Evolutionary conservation across 1,140 invertebrate species (phyloP), one percentile per base, ranked within the genome.

Genomic region (Parasteatoda tepidariorum): DNA sequence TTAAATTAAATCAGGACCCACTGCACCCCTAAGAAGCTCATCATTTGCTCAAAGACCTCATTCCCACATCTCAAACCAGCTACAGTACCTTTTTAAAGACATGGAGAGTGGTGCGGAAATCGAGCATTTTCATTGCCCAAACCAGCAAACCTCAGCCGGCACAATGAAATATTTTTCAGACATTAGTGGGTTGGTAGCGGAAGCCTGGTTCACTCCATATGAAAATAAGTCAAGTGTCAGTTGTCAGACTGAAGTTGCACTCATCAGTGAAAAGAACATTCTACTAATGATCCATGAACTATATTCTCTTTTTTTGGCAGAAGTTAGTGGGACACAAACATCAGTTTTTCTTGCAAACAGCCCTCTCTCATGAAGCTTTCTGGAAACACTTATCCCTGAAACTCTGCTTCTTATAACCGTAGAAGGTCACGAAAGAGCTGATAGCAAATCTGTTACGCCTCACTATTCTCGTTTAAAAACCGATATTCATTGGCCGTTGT

Each of bases 81-180:
- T 41, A n/a, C n/a, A n/a, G n/a, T n/a, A n/a, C n/a, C n/a, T 33
- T 68, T 6, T 68, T 11, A 68, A 34, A 68, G 66, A 41, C 66
- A 68, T 33, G 31, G 66, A 68, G 24, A 28, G 15, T 7, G 6
- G 57, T 68, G 66, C 34, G n/a, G 13, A 30, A 3, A 22, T 68
- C 31, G 13, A 68, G 38, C 5, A 68, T 38, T 3, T 38, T 68
- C 31, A 30, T n/a, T 38, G 66, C 9, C 31, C 9, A 68, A 7
- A 68, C 66, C 34, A 33, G 34, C 22, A 22, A 68, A 68, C 66
- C 11, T 68, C 24, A 7, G 62, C 62, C n/a, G n/a, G n/a, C n/a
- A n/a, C 34, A 68, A 24, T 68, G 66, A 33, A 38, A 9, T 7
- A 41, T 41, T 68, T 68, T n/a, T 5, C 24, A 33, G 33, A 68